phyloP scores from a whole-genome alignment of 2,797 vertebrate genomes.

The Allobates femoralis region DNA sequence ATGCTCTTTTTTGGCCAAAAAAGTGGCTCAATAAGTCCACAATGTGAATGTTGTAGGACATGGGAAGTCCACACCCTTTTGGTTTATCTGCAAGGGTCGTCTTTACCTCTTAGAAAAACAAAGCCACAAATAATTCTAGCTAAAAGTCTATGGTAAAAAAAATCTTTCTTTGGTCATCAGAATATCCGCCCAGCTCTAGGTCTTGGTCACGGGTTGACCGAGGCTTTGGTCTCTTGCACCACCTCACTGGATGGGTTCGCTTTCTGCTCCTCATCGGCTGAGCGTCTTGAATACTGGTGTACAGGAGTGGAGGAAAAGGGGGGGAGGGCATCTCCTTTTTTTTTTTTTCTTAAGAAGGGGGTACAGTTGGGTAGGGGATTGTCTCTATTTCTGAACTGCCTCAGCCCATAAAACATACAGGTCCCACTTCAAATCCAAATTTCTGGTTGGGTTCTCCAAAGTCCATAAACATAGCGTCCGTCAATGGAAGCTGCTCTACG shows the following conservation, averaged over 20 bases:
- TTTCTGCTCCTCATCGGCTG: slow-evolving; percentile 45
- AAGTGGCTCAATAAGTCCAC: slow-evolving; percentile 50
- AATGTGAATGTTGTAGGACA: slow-evolving; percentile 21
- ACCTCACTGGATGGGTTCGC: background rate
- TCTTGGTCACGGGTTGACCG: slow-evolving; percentile 28
- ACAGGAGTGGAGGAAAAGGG: slow-evolving; percentile 45
- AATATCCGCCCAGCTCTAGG: slow-evolving; percentile 53
- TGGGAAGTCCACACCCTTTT: slow-evolving; percentile 32
- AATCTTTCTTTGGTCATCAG: slow-evolving; percentile 59
- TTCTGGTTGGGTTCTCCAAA: slow-evolving; percentile 85
- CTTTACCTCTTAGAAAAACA: slow-evolving; percentile 36
- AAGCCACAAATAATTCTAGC: slow-evolving; percentile 62
- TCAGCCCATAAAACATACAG: slow-evolving; percentile 92
- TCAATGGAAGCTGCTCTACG: slow-evolving; percentile 89
- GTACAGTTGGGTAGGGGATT: slow-evolving; percentile 68
- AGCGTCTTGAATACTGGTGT: slow-evolving; percentile 43
- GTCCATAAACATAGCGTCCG: slow-evolving; percentile 86
- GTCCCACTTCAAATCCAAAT: slow-evolving; percentile 92
- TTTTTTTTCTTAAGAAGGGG: slow-evolving; percentile 62
- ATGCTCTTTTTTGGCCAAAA: slow-evolving; percentile 41
- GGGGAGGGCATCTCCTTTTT: slow-evolving; percentile 40
- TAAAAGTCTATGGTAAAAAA: slow-evolving; percentile 59
- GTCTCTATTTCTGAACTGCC: slow-evolving; percentile 37
- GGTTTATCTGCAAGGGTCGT: slow-evolving; percentile 24
- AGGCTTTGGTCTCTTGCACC: slow-evolving; percentile 53